Evolutionary conservation across 2,113 vertebrate genomes (phyloP).

Genomic region (Dendrocopos noguchii): DNA sequence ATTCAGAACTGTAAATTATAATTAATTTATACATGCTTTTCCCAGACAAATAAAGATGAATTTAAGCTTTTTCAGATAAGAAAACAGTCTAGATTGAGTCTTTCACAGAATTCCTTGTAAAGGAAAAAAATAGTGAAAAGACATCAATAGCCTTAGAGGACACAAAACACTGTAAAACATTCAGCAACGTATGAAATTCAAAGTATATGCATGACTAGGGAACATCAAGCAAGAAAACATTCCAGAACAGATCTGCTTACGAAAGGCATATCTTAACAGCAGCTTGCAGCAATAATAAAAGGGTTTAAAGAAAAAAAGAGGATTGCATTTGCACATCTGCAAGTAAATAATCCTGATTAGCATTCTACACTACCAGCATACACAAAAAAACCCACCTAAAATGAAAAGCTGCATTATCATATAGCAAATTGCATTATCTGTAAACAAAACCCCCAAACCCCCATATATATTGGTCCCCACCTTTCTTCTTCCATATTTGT

Average conservation of each 20-base stretch:
- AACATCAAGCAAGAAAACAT: not conserved
- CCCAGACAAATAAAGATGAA: not conserved
- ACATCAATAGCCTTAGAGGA: not conserved
- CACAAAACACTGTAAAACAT: not conserved
- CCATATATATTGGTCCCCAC: not conserved
- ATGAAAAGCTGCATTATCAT: not conserved
- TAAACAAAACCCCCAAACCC: not conserved
- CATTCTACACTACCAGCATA: not conserved
- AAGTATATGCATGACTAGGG: not conserved
- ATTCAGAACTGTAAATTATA: not conserved
- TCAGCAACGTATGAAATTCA: not conserved
- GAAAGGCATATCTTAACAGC: not conserved
- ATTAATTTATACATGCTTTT: not conserved
- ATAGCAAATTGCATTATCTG: not conserved
- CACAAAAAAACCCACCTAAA: not conserved
- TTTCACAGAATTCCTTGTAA: not conserved
- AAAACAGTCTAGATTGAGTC: not conserved
- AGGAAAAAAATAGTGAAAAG: not conserved
- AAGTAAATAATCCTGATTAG: not conserved
- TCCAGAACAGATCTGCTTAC: not conserved
- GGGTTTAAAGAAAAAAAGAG: not conserved
- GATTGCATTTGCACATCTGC: not conserved
- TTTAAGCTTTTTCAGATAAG: not conserved
- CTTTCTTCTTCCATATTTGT: not conserved
- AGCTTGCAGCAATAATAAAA: not conserved